Evolutionary conservation across 2,888 invertebrate species (phyloP), one percentile per base, ranked within the genome.

Genomic region (Cyaniris semiargus): DNA sequence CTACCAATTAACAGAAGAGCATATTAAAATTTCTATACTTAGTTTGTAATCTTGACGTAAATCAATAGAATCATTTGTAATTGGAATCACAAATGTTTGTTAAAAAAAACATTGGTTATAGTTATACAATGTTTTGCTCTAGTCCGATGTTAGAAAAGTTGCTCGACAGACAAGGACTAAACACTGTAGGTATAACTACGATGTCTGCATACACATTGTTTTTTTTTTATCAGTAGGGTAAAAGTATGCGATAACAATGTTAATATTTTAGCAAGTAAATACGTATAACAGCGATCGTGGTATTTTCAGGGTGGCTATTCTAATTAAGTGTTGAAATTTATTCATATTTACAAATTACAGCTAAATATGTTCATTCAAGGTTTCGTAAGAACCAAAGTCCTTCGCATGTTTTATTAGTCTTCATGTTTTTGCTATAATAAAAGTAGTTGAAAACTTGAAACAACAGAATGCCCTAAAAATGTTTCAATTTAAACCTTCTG

Each of bases 221-320:
- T 13, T 48, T 10, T 13, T 44, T 53, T 53, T 48, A 15, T 48
- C 15, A 48, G 21, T 58, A n/a, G 0, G 0, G 13, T 60, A 66
- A 13, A 27, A 66, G 23, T 27, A 27, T 27, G 6, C 18, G 3
- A 15, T 66, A 27, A 66, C 27, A 31, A 31, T 66, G 66, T 21
- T 66, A 27, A 6, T 66, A 66, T 66, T 27, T 66, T 66, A 53
- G 18, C 18, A 18, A 18, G 53, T 15, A 3, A 27, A 23, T 66
- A 31, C 8, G 7, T 15, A n/a, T 7, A 8, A 8, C 27, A 27
- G 27, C 27, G 66, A 27, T 66, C 18, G 15, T 15, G 66, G 66
- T 60, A 27, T 66, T 27, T 66, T 31, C 66, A 66, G 66, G 31
- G 66, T 66, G 23, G 66, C 66, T 27, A 66, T 66, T 66, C 27